These are phyloP conservation scores for Eutolmus rufibarbis DNA, from an alignment of 2,888 invertebrate species.

Conservation along the genomic window DNA sequence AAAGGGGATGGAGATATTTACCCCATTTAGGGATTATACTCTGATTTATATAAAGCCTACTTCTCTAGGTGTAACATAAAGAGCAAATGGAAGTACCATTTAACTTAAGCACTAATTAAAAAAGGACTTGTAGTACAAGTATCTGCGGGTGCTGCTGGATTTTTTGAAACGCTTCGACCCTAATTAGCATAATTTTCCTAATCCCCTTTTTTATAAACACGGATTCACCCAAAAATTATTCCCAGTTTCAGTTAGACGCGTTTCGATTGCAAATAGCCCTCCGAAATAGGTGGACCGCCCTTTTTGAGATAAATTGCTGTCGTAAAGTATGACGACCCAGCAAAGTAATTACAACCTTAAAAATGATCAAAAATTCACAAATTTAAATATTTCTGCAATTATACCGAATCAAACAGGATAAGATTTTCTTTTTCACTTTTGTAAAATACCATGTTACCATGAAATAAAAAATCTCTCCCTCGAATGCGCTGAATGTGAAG, in stretches of 20 bases:
- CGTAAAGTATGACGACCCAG: not conserved
- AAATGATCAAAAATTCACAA: not conserved
- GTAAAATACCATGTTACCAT: not conserved
- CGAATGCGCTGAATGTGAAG: not conserved
- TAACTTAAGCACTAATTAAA: not conserved
- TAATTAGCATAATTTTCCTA: not conserved
- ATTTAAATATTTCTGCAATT: not conserved
- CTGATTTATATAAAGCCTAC: not conserved
- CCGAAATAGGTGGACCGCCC: not conserved
- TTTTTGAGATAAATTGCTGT: not conserved
- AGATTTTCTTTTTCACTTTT: not conserved
- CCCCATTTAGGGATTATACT: not conserved
- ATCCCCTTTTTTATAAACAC: not conserved
- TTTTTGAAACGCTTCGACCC: not conserved
- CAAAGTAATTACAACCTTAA: not conserved
- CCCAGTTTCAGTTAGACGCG: not conserved
- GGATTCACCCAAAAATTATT: not conserved
- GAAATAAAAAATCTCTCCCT: not conserved
- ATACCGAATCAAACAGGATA: not conserved
- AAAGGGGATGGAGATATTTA: not conserved
- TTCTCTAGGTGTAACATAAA: not conserved
- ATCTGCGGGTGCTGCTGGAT: not conserved
- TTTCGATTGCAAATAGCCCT: not conserved
- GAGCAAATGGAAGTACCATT: not conserved
- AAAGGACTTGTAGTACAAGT: not conserved